Evolutionary conservation across 53 echinoderm and acorn worm species (phyloP), one percentile per base, ranked within the genome.

Genomic region (Astropecten irregularis): DNA sequence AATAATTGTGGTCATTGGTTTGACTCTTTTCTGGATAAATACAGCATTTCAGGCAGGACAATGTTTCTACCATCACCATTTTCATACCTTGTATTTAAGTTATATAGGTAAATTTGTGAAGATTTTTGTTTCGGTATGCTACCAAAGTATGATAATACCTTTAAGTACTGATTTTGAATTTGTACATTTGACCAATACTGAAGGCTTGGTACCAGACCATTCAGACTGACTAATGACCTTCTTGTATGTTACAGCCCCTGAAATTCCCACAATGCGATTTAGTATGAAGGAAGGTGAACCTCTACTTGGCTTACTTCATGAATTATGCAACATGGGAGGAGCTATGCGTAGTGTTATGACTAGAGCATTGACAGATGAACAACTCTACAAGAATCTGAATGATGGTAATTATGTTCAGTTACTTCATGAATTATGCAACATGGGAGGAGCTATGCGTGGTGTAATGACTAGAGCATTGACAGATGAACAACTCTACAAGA

Each of bases 291-390:
- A 90, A 59, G 85, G 84, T 3, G 86, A 85, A 51, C 73, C 90
- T 23, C 57, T 94, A 28, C 61, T 90, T 19, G 81, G 74, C 11
- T 71, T 97, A 22, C 81, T 94, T 49, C 88, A 97, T 83, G 91
- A 94, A 64, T 85, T 97, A 32, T 90, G 94, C 69, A 97, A 97
- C 50, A 90, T 92, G 97, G 94, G 97, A 32, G 97, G 90, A 57
- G 97, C 91, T 32, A 92, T 97, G 94, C 84, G 94, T 27, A 79
- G 76, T 52, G 92, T 97, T 11, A 89, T 97, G 40, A 90, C 92
- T 22, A 49, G 77, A 58, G 77, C 97, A 7, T 61, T 97, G 23
- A 89, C 89, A 18, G 88, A 92, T 63, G 82, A 82, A 38, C 57
- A 85, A 27, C 77, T 90, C 53, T 97, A 97, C 69, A 81, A 91